Evolutionary conservation across 2,113 vertebrate species (phyloP).

Genomic region (Bombycilla garrulus): DNA sequence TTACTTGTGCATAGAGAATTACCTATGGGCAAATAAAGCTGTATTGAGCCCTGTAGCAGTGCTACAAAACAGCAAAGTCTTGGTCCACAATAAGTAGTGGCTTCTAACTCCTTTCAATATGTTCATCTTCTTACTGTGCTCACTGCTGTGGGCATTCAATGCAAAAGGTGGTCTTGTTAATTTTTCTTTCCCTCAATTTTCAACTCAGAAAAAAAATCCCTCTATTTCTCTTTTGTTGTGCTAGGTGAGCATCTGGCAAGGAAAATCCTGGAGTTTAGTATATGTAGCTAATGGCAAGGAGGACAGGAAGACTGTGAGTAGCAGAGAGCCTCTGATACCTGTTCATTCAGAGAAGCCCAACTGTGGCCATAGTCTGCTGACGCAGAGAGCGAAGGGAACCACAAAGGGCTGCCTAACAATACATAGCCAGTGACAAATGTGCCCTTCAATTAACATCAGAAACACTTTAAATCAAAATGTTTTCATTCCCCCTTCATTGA

Average conservation of each 20-base stretch:
- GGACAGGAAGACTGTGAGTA: background rate
- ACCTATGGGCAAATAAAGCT: background rate
- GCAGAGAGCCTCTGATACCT: background rate
- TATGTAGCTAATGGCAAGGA: background rate
- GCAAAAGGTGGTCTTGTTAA: background rate
- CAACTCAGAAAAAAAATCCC: background rate
- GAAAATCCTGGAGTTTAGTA: background rate
- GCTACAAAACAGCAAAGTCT: background rate
- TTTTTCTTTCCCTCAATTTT: background rate
- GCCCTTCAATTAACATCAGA: conserved; percentile 15
- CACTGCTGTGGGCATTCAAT: background rate
- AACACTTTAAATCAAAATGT: conserved; percentile 11
- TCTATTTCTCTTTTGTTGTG: background rate
- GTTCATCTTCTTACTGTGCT: background rate
- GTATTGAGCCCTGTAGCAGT: background rate
- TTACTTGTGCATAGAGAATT: background rate
- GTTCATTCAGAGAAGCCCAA: background rate
- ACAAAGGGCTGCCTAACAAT: background rate
- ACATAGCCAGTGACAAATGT: background rate
- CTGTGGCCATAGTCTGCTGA: background rate
- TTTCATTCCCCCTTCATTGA: background rate
- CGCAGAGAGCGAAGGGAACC: rapidly evolving
- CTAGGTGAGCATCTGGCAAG: background rate
- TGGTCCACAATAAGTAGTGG: background rate
- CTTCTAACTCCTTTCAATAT: background rate